Base-by-base conservation (phyloP, 2,888 invertebrate genomes). In the Hirtodrosophila cameraria region DNA sequence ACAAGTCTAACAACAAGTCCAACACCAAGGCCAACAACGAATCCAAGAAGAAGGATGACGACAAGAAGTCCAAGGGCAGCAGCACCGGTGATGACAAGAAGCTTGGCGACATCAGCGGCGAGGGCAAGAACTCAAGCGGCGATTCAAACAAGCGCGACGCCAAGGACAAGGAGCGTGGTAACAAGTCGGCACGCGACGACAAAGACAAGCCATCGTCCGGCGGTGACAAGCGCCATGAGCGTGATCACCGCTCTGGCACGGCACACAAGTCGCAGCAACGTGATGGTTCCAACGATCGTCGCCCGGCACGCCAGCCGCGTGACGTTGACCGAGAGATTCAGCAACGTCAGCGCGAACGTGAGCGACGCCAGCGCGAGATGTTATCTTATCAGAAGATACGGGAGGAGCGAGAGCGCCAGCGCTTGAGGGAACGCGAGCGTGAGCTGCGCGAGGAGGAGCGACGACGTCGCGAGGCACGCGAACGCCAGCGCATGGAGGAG, bases 401-500 rank as follows among this genome's bases (percentile, higher is more conserved):
- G 90, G 95, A 96, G 23, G 92, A 94, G 13, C 93, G 97, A 35
- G 95, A 97, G 82, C 93, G 95, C 2, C 95, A 96, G 72, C 93
- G 97, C 16, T 91, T 94, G 46, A 93, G 97, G 18, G 96, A 97
- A 86, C 95, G 96, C 82, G 96, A 96, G 86, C 93, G 97, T 13
- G 92, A 96, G 36, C 92, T 96, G 25, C 94, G 96, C 46, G 94
- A 96, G 75, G 96, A 96, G 81, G 94, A 94, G 76, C 93, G 94
- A 35, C 93, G 95, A 18, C 94, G 96, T 75, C 93, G 95, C 3
- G 96, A 96, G 86, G 93, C 95, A 8, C 96, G 97, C 87, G 92
- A 96, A 2, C 93, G 95, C 7, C 96, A 97, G 89, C 93, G 96
- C 3, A 95, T 95, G 88, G 97, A 98, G 91, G 96, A 97, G 28